Evolutionary conservation across 2,797 vertebrate genomes (phyloP).

Genomic region (Sebastes miniatus): DNA sequence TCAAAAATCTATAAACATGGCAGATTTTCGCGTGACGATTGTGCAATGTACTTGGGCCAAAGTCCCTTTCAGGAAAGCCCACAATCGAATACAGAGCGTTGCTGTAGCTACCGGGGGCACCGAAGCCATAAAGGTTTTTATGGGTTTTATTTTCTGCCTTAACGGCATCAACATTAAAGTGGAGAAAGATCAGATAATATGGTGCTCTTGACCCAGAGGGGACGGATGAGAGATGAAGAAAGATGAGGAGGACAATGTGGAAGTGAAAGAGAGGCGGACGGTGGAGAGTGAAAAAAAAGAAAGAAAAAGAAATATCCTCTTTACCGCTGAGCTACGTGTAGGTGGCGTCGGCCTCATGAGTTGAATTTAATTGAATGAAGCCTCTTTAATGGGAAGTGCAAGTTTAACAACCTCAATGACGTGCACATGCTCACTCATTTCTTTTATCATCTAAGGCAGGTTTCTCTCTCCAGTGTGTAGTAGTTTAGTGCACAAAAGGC

Average conservation of each 20-base stretch:
- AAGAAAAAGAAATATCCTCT: not conserved
- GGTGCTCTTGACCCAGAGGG: slow-evolving; percentile 27
- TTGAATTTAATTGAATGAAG: slow-evolving; percentile 23
- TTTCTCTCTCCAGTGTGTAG: not conserved
- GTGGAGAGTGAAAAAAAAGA: not conserved
- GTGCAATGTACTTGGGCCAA: too few species aligned
- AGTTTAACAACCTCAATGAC: not conserved
- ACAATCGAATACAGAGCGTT: not conserved
- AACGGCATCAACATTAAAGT: slow-evolving; percentile 48
- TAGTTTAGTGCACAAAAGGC: not conserved
- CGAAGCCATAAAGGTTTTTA: slow-evolving; percentile 34
- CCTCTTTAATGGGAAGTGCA: not conserved
- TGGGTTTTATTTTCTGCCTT: slow-evolving; percentile 47
- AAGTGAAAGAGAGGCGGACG: not conserved
- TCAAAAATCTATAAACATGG: not conserved
- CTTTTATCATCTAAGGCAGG: not conserved
- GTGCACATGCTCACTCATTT: not conserved
- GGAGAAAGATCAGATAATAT: slow-evolving; percentile 50
- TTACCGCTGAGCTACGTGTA: not conserved
- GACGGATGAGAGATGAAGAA: slow-evolving; percentile 1
- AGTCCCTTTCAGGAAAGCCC: not conserved
- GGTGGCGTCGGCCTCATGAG: not conserved
- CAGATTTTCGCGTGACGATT: not conserved
- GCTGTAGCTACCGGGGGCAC: slow-evolving; percentile 10
- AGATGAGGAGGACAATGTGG: slow-evolving; percentile 2